Percentiles rank a stretch among this genome's conserved stretches.
phyloP scores from a whole-genome alignment of 2,797 vertebrate species.

The Halcyon smyrnensis region DNA sequence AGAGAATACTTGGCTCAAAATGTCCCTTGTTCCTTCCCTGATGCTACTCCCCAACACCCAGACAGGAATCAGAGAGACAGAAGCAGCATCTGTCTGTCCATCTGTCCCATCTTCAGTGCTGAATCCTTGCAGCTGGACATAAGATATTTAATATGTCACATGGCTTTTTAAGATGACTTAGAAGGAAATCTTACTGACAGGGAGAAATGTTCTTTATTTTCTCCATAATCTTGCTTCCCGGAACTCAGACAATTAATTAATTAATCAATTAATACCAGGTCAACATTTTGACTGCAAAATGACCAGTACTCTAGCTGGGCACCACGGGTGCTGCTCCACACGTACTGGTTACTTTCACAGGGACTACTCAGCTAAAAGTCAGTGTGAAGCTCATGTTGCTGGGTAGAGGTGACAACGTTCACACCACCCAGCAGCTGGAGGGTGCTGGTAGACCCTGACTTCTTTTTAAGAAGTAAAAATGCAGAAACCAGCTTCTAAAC shows the following conservation, averaged over 20 bases:
- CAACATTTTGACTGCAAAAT: accelerated
- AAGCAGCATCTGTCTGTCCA: too few species aligned
- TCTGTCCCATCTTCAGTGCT: neutral
- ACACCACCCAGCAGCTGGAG: neutral
- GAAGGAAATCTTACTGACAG: neutral
- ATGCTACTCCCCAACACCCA: neutral
- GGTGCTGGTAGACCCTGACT: neutral
- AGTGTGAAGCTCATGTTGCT: accelerated
- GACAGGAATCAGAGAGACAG: too few species aligned
- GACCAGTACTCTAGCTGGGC: too few species aligned
- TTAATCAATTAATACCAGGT: neutral
- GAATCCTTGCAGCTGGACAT: neutral
- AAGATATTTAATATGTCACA: neutral
- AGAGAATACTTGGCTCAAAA: neutral
- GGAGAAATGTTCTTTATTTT: neutral
- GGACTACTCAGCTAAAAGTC: accelerated
- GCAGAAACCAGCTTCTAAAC: neutral
- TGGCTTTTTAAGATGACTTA: neutral
- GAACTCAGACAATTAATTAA: neutral
- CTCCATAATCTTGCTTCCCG: neutral
- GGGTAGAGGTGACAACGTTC: accelerated
- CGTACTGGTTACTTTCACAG: accelerated
- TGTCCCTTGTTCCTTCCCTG: neutral
- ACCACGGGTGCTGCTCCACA: accelerated
- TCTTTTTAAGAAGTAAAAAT: neutral